Percentiles rank a stretch among this genome's conserved stretches.
Evolutionary conservation across 2,113 vertebrate species (phyloP).

Genomic region (Leptobrachium ailaonicum): DNA sequence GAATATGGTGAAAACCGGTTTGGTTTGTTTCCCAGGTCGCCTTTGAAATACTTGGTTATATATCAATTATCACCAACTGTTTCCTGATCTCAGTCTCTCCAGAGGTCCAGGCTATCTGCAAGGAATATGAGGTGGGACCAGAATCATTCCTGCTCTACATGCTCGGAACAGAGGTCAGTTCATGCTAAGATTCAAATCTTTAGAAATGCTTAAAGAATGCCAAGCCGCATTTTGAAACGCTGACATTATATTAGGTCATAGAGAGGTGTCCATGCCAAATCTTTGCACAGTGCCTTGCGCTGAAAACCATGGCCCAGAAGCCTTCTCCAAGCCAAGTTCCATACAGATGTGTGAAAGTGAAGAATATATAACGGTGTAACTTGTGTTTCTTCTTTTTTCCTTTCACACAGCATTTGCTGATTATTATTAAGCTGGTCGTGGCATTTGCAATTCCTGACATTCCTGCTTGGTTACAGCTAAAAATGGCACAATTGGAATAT

Average conservation of each 20-base stretch:
- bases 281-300: too few relatives aligned
- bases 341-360: too few relatives aligned
- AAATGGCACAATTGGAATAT: slow-evolving; percentile 69
- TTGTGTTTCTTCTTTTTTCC: too few relatives aligned
- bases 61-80: slow-evolving; percentile 77
- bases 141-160: slow-evolving; percentile 60
- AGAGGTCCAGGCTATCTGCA: slow-evolving; percentile 54
- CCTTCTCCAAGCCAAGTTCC: too few relatives aligned
- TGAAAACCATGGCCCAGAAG: too few relatives aligned
- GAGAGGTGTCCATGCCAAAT: too few relatives aligned
- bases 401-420: slow-evolving; percentile 66
- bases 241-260: too few relatives aligned
- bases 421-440: slow-evolving; percentile 67
- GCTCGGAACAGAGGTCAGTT: slow-evolving; percentile 68
- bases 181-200: too few relatives aligned
- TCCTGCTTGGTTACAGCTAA: slow-evolving; percentile 69
- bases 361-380: too few relatives aligned
- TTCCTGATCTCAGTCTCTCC: slow-evolving; percentile 75
- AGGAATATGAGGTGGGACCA: slow-evolving; percentile 59
- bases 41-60: slow-evolving; percentile 72
- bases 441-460: slow-evolving; percentile 73
- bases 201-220: too few relatives aligned
- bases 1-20: too few relatives aligned
- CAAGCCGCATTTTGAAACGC: too few relatives aligned
- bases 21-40: slow-evolving; percentile 60